Evolutionary conservation across 2,888 invertebrate genomes (phyloP).

Genomic region (Phaedon cochleariae): DNA sequence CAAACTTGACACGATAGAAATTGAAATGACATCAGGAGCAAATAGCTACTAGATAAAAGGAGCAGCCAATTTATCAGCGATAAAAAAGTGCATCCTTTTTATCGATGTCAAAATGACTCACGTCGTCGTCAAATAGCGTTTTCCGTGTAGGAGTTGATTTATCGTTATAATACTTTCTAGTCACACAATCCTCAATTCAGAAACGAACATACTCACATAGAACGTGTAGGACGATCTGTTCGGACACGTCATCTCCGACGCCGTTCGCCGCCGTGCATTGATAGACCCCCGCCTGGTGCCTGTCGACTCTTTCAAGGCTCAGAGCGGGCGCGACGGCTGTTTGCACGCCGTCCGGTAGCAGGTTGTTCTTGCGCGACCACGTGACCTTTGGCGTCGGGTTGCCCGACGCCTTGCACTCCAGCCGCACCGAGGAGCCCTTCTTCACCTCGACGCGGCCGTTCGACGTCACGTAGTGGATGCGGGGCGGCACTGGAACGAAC

Average conservation of each 20-base stretch:
- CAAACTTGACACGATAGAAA: too few relatives aligned
- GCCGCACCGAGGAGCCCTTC: slow-evolving; percentile 63
- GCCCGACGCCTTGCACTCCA: slow-evolving; percentile 65
- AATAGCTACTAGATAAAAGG: too few relatives aligned
- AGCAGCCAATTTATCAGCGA: too few relatives aligned
- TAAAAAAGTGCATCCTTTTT: too few relatives aligned
- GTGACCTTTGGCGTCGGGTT: slow-evolving; percentile 66
- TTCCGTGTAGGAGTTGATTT: too few relatives aligned
- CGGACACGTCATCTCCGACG: slow-evolving; percentile 69
- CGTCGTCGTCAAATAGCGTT: too few relatives aligned
- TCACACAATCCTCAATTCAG: too few relatives aligned
- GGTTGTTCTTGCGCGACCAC: slow-evolving; percentile 66
- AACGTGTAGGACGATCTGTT: slow-evolving; percentile 70
- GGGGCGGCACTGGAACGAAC: slow-evolving; percentile 68
- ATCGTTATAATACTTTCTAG: too few relatives aligned
- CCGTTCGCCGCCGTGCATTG: slow-evolving; percentile 72
- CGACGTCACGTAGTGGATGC: slow-evolving; percentile 70
- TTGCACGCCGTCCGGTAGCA: slow-evolving; percentile 69
- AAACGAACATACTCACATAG: slow-evolving; percentile 66
- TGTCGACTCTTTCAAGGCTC: slow-evolving; percentile 69
- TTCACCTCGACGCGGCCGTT: slow-evolving; percentile 72
- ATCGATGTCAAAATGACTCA: too few relatives aligned
- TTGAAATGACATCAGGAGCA: too few relatives aligned
- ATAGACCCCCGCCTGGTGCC: slow-evolving; percentile 71
- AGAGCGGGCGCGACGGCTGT: slow-evolving; percentile 69